Conservation (phyloP, 2,113 vertebrate genomes). For the Sylvia atricapilla region DNA sequence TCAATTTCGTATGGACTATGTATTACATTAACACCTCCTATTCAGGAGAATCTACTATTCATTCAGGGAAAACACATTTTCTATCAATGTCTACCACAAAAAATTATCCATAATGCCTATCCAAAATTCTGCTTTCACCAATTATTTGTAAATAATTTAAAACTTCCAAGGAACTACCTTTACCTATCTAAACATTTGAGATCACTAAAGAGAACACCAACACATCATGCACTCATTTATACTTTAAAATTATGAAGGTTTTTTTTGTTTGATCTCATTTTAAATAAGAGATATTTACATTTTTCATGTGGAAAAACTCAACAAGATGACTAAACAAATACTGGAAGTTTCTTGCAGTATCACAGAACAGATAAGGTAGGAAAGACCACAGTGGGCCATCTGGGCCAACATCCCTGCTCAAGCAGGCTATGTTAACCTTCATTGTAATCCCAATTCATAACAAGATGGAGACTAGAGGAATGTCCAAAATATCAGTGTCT, state of each 20-base stretch:
- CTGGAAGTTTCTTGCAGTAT: neutral
- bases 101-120: neutral
- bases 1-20: neutral
- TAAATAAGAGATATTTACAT: neutral
- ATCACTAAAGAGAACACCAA: neutral
- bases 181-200: neutral
- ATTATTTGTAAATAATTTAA: neutral
- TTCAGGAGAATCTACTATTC: neutral
- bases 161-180: neutral
- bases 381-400: neutral
- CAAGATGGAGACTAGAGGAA: neutral
- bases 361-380: neutral
- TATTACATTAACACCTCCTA: neutral
- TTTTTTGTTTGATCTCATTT: neutral
- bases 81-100: neutral
- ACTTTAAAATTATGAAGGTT: neutral
- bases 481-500: neutral
- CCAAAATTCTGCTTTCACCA: neutral
- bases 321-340: neutral
- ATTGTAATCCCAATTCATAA: neutral
- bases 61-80: neutral
- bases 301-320: neutral
- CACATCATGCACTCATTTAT: neutral
- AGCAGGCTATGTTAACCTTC: neutral
- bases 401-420: neutral